These are phyloP conservation scores for Heliothis subflexa DNA, from an alignment of 1,140 invertebrate genomes.

Conservation along the genomic window DNA sequence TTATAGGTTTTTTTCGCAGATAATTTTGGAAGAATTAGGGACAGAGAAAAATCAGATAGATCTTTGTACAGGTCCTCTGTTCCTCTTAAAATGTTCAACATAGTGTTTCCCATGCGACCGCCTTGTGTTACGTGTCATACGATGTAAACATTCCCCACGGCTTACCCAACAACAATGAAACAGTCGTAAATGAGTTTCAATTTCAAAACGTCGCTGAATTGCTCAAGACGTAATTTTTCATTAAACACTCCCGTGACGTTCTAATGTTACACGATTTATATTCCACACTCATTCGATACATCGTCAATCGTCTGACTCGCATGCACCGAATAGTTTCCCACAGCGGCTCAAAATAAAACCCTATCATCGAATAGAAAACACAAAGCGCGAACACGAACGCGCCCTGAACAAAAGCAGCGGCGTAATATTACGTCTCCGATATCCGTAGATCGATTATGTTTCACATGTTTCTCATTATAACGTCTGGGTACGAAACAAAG, in stretches of 20 bases:
- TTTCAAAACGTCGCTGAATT: conserved; percentile 12
- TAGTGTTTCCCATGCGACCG: no score
- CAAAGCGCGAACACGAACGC: conserved; percentile 55
- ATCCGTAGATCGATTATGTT: conserved; percentile 75
- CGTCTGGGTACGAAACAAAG: conserved; percentile 80
- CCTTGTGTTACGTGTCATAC: no score
- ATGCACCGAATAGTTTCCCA: conserved; percentile 38
- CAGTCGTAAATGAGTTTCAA: conserved; percentile 23
- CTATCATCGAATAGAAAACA: conserved; percentile 52
- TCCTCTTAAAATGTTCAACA: no score
- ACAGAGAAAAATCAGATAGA: no score
- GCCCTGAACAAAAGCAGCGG: conserved; percentile 65
- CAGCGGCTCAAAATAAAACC: conserved; percentile 55
- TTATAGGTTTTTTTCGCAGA: no score
- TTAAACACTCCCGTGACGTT: conserved; percentile 8
- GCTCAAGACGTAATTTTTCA: not conserved
- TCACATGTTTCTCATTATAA: conserved; percentile 81
- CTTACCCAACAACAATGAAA: conserved; percentile 16
- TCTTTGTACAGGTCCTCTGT: no score
- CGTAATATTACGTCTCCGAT: conserved; percentile 73
- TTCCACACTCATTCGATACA: conserved; percentile 20
- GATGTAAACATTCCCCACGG: not conserved
- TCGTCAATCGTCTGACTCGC: not conserved
- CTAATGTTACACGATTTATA: conserved; percentile 20
- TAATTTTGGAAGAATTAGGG: no score